Conservation (phyloP, 2,113 vertebrate species). For the Tachycineta bicolor region DNA sequence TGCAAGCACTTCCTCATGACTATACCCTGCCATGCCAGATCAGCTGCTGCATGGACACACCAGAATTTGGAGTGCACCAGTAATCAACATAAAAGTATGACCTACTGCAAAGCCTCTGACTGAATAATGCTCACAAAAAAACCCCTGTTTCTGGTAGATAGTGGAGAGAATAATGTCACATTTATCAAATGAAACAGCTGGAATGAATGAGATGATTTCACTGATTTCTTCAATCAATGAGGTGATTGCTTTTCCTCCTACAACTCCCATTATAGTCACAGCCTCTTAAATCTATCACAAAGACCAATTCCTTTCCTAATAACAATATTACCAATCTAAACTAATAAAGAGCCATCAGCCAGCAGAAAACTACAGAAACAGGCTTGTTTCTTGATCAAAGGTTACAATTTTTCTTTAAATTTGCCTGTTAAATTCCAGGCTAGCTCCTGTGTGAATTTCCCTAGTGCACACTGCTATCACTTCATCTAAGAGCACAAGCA, state of each 20-base stretch:
- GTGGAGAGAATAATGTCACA: neutral
- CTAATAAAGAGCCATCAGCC: neutral
- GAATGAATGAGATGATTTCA: neutral
- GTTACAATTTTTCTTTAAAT: neutral
- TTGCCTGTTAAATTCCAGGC: neutral
- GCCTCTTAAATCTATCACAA: neutral
- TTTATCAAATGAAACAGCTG: neutral
- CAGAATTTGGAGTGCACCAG: neutral
- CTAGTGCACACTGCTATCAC: rapidly evolving
- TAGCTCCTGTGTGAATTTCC: rapidly evolving
- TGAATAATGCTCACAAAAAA: neutral
- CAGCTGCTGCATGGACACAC: rapidly evolving
- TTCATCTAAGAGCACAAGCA: neutral
- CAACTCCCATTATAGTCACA: neutral
- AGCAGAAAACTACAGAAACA: neutral
- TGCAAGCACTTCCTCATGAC: neutral
- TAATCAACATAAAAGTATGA: neutral
- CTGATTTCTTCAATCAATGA: neutral
- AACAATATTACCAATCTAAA: neutral
- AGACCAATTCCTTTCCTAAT: neutral
- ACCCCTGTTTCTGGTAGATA: neutral
- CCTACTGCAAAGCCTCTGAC: neutral
- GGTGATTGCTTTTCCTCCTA: neutral
- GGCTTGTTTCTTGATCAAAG: neutral
- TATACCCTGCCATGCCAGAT: neutral